These are phyloP conservation scores for Echiichthys vipera DNA, from an alignment of 2,797 vertebrate genomes.

Conservation along the genomic window DNA sequence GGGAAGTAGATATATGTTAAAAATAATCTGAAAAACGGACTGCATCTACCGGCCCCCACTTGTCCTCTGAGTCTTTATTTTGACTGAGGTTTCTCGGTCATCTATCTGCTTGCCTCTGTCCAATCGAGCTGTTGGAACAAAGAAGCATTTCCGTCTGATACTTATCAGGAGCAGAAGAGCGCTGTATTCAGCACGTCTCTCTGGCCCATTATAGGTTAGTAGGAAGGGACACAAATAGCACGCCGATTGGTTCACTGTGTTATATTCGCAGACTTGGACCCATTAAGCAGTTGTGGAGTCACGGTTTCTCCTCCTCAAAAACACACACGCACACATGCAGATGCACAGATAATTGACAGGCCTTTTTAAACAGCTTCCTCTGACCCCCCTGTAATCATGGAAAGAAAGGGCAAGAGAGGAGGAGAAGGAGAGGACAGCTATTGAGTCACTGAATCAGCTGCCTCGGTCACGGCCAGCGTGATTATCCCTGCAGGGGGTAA, in stretches of 20 bases:
- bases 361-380: slow-evolving; percentile 86
- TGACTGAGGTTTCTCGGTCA: slow-evolving; percentile 64
- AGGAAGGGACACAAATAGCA: slow-evolving; percentile 81
- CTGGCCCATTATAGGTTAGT: slow-evolving; percentile 74
- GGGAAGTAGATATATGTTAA: slow-evolving; percentile 39
- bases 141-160: slow-evolving; percentile 76
- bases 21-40: slow-evolving; percentile 66
- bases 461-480: slow-evolving; percentile 85
- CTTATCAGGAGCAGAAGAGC: slow-evolving; percentile 68
- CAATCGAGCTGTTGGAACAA: slow-evolving; percentile 67
- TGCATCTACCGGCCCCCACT: slow-evolving; percentile 53
- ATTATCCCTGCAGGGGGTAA: slow-evolving; percentile 67
- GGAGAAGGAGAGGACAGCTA: slow-evolving; percentile 44
- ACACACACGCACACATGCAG: slow-evolving; percentile 58
- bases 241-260: slow-evolving; percentile 66
- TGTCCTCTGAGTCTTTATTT: slow-evolving; percentile 58
- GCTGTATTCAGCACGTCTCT: slow-evolving; percentile 67
- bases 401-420: slow-evolving; percentile 61
- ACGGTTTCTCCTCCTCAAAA: slow-evolving; percentile 34
- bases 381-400: slow-evolving; percentile 87
- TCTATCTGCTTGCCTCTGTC: slow-evolving; percentile 52
- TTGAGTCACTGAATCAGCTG: slow-evolving; percentile 92
- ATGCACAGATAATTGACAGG: slow-evolving; percentile 69
- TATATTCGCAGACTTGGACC: slow-evolving; percentile 56
- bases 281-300: slow-evolving; percentile 64